phyloP scores from a whole-genome alignment of 2,888 invertebrate species.

The Dimorphilus gyrociliatus region DNA sequence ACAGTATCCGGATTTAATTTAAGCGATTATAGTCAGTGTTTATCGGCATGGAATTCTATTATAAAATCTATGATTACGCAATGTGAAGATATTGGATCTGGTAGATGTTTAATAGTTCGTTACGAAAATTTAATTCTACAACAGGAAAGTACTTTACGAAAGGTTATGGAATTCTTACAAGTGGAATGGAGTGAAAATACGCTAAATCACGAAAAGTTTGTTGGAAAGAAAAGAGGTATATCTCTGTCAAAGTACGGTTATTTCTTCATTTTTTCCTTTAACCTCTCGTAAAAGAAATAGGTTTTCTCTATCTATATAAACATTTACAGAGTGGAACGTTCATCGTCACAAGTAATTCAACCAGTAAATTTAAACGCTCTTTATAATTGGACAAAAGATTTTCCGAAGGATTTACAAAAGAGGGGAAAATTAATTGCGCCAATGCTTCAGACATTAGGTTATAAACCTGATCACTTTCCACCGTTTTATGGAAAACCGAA shows the following conservation, averaged over 20 bases:
- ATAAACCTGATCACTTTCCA: constrained; percentile 89
- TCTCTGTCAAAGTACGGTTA: constrained; percentile 68
- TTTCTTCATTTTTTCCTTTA: constrained; percentile 1
- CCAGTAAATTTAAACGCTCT: constrained; percentile 94
- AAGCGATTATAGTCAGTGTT: constrained; percentile 62
- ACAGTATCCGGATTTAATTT: constrained; percentile 81
- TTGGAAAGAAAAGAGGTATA: constrained; percentile 83
- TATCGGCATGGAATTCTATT: constrained; percentile 87
- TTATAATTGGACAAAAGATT: constrained; percentile 40
- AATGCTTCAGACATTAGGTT: constrained; percentile 68
- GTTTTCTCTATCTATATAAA: constrained; percentile 8
- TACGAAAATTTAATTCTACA: constrained; percentile 90
- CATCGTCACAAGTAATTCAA: constrained; percentile 94
- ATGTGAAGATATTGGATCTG: constrained; percentile 42
- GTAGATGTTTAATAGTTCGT: constrained; percentile 63
- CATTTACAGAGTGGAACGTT: constrained; percentile 69
- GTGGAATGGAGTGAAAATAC: constrained; percentile 86
- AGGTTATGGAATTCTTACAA: constrained; percentile 65
- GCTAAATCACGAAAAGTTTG: constrained; percentile 80
- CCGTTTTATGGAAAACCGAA: constrained; percentile 80
- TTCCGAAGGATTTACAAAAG: constrained; percentile 61
- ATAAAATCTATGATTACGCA: constrained; percentile 81
- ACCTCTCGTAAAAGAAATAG: background rate
- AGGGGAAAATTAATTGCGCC: constrained; percentile 86
- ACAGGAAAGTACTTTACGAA: constrained; percentile 68